Conservation (phyloP, 2,113 vertebrate species). For the Psittacara wagleri region DNA sequence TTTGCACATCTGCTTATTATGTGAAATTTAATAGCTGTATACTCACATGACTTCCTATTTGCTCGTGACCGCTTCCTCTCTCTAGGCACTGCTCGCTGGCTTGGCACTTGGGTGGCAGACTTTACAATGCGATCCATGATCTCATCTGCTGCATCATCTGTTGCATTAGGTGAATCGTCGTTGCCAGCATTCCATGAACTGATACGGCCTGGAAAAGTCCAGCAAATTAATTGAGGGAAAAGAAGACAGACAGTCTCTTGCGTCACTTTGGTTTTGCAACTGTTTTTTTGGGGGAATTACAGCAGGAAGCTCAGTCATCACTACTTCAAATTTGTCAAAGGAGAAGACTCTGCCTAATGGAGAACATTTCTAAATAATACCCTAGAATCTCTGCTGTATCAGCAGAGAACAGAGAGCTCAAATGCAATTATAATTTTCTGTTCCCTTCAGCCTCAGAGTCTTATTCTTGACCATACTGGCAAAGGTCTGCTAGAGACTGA, state of each 20-base stretch:
- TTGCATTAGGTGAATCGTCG: constrained; percentile 83
- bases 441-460: background rate
- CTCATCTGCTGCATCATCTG: constrained; percentile 91
- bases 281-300: background rate
- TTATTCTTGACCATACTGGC: background rate
- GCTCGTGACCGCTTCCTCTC: constrained; percentile 92
- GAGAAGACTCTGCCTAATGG: background rate
- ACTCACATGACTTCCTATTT: constrained; percentile 95
- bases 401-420: background rate
- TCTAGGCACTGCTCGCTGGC: constrained; percentile 86
- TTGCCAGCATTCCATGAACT: constrained; percentile 82
- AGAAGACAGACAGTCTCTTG: background rate
- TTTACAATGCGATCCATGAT: constrained; percentile 99
- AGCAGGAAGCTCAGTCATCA: background rate
- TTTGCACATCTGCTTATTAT: background rate
- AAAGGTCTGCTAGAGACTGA: background rate
- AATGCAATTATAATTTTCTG: background rate
- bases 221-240: background rate
- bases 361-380: constrained; percentile 20
- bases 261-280: background rate
- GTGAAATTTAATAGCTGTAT: background rate
- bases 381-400: background rate
- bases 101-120: constrained; percentile 94
- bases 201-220: constrained; percentile 77
- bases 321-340: background rate